Evolutionary conservation across 2,113 vertebrate genomes (phyloP).

Genomic region (Hiodon tergisus): DNA sequence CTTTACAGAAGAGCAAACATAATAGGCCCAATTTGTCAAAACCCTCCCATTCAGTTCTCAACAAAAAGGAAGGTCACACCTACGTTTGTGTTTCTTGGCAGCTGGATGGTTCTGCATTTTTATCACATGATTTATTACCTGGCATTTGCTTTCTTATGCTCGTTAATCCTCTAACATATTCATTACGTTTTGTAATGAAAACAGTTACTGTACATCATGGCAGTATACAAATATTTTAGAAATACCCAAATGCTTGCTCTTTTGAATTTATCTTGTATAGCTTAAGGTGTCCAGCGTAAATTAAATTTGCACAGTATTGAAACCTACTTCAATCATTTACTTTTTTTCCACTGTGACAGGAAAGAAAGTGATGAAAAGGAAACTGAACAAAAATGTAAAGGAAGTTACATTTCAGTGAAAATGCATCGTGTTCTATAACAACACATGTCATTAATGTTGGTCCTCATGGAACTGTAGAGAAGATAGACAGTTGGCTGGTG

Average conservation of each 20-base stretch:
- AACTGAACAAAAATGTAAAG: too few species aligned
- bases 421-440: too few species aligned
- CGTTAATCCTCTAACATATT: slow-evolving; percentile 17
- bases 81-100: not conserved
- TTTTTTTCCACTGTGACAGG: too few species aligned
- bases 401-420: too few species aligned
- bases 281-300: not conserved
- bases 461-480: too few species aligned
- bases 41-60: not conserved
- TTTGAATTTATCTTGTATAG: not conserved
- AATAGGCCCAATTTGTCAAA: slow-evolving; percentile 23
- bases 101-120: slow-evolving; percentile 14
- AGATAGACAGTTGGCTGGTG: too few species aligned
- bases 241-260: not conserved
- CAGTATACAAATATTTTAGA: not conserved
- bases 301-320: not conserved
- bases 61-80: slow-evolving; percentile 2
- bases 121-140: slow-evolving; percentile 22
- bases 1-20: slow-evolving; percentile 23
- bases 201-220: not conserved
- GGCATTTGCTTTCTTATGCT: slow-evolving; percentile 15
- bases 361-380: too few species aligned
- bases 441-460: too few species aligned
- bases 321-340: not conserved
- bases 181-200: slow-evolving; percentile 1